Evolutionary conservation across 2,888 invertebrate species (phyloP).

Genomic region (Leuctra nigra): DNA sequence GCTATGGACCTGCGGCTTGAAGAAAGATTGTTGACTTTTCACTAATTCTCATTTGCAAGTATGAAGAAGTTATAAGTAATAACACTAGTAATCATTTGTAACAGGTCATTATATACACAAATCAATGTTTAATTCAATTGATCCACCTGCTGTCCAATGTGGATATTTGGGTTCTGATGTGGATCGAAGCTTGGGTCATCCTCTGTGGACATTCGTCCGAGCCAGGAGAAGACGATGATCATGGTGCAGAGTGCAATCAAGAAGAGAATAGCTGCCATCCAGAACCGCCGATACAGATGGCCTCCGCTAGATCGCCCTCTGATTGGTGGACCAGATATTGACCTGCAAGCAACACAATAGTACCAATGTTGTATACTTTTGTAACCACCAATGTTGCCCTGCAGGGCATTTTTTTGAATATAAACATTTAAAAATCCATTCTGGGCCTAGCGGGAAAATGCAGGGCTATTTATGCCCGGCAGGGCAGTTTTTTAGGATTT

Average conservation of each 20-base stretch:
- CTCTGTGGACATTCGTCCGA: constrained; percentile 59
- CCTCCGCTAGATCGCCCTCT: constrained; percentile 50
- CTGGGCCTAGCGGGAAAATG: too few species aligned
- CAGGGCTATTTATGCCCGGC: too few species aligned
- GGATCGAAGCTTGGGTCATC: constrained; percentile 62
- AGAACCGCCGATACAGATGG: constrained; percentile 57
- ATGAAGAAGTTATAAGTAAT: too few species aligned
- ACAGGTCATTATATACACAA: too few species aligned
- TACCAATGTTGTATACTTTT: too few species aligned
- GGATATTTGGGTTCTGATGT: constrained; percentile 55
- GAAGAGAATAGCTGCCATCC: constrained; percentile 59
- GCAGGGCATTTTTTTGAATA: too few species aligned
- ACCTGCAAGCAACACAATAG: constrained; percentile 30
- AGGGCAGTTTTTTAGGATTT: too few species aligned
- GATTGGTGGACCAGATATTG: constrained; percentile 35
- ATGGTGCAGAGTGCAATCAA: constrained; percentile 57
- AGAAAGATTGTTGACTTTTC: neutral
- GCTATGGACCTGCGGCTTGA: too few species aligned
- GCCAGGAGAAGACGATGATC: constrained; percentile 62
- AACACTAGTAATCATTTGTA: too few species aligned
- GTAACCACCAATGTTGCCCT: too few species aligned
- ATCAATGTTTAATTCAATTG: neutral
- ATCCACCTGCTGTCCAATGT: constrained; percentile 30
- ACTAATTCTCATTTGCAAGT: neutral
- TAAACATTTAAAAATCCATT: too few species aligned